These are phyloP conservation scores for Mormyrus lacerda DNA, from an alignment of 2,113 vertebrate genomes.

Conservation along the genomic window DNA sequence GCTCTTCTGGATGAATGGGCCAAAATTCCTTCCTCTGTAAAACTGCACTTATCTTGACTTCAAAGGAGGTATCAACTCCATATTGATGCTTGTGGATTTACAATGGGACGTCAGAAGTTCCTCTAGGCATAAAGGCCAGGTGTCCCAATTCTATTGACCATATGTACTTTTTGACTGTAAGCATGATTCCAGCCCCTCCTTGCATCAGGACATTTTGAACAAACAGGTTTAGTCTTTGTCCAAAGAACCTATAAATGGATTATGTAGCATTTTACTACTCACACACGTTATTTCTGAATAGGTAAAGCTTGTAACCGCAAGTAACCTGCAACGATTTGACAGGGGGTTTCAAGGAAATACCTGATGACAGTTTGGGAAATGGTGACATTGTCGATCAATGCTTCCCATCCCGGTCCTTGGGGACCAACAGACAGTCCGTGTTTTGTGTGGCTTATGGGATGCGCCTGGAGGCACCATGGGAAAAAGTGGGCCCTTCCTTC, in stretches of 20 bases:
- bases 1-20: background rate
- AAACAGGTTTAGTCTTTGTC: background rate
- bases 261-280: background rate
- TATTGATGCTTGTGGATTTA: background rate
- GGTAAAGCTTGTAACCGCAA: background rate
- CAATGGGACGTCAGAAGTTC: background rate
- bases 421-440: background rate
- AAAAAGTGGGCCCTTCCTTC: background rate
- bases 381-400: background rate
- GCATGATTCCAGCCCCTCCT: background rate
- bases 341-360: background rate
- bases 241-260: background rate
- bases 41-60: background rate
- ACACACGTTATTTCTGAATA: background rate
- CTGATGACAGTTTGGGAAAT: background rate
- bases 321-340: background rate
- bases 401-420: background rate
- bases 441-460: background rate
- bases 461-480: background rate
- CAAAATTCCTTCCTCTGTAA: background rate
- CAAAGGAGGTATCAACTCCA: background rate
- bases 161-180: background rate
- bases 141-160: background rate
- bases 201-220: background rate
- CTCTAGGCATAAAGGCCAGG: too few relatives aligned